Evolutionary conservation across 2,113 vertebrate genomes (phyloP).

Genomic region (Raja brachyura): DNA sequence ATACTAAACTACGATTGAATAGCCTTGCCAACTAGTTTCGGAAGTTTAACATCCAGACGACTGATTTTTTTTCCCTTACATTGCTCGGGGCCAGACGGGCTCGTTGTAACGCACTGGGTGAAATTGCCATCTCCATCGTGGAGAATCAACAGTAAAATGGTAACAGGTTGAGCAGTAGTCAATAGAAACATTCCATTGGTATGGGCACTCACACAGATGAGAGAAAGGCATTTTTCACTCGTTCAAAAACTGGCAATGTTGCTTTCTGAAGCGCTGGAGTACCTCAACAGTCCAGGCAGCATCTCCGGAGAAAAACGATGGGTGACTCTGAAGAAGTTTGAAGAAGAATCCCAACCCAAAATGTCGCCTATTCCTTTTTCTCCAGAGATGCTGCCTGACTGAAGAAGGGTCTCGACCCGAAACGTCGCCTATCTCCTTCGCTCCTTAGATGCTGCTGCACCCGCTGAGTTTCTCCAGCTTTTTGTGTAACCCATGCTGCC

Average conservation of each 20-base stretch:
- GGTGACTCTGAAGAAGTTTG: no score
- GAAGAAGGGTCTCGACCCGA: no score
- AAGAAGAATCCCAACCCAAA: no score
- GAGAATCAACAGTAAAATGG: not conserved
- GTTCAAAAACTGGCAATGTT: not conserved
- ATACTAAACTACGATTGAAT: not conserved
- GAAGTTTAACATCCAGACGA: not conserved
- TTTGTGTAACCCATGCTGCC: no score
- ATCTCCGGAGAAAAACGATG: no score
- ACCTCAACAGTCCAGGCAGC: no score
- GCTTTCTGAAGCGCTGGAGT: not conserved
- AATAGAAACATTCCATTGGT: not conserved
- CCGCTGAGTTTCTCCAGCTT: no score
- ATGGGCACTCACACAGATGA: not conserved
- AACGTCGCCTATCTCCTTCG: no score
- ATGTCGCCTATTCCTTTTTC: no score
- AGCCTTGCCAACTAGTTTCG: not conserved
- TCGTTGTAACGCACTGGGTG: not conserved
- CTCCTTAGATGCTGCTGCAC: no score
- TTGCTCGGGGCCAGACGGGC: not conserved
- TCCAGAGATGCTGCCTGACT: no score
- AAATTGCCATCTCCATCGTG: not conserved
- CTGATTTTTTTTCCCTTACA: not conserved
- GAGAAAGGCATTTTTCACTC: not conserved
- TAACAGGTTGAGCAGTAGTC: not conserved